Conservation (phyloP, 2,888 invertebrate genomes). For the Protula sp. region DNA sequence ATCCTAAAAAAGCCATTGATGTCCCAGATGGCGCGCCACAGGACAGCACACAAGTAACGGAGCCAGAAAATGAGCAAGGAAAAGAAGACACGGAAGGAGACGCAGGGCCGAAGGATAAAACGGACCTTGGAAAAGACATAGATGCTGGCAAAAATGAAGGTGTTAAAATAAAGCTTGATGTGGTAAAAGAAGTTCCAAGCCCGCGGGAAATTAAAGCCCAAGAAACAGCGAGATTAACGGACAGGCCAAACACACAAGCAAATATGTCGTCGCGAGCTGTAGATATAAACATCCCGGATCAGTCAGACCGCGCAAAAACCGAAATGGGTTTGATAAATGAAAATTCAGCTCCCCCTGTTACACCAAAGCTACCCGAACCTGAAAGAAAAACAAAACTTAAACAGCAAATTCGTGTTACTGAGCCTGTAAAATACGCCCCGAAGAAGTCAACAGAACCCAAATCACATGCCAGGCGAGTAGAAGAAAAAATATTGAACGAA, state of each 20-base stretch:
- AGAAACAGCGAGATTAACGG: no score
- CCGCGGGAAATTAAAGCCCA: neutral
- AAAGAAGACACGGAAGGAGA: neutral
- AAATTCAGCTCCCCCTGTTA: no score
- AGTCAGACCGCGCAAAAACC: neutral
- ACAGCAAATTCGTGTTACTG: no score
- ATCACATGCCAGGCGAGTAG: neutral
- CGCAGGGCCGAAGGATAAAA: neutral
- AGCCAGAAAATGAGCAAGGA: neutral
- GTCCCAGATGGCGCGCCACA: neutral
- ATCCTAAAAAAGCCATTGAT: neutral
- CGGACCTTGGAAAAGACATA: neutral
- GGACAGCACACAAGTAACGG: neutral
- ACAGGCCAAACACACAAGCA: no score
- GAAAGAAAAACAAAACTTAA: no score
- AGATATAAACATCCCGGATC: neutral
- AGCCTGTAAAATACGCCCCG: neutral
- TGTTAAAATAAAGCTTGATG: neutral
- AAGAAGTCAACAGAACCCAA: neutral
- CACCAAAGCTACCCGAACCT: no score
- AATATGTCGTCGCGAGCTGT: neutral
- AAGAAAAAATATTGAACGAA: neutral
- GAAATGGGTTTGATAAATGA: neutral
- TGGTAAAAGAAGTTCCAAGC: neutral
- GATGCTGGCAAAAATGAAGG: neutral